Base-by-base conservation (phyloP, 2,113 vertebrate genomes). In the Thymallus thymallus region DNA sequence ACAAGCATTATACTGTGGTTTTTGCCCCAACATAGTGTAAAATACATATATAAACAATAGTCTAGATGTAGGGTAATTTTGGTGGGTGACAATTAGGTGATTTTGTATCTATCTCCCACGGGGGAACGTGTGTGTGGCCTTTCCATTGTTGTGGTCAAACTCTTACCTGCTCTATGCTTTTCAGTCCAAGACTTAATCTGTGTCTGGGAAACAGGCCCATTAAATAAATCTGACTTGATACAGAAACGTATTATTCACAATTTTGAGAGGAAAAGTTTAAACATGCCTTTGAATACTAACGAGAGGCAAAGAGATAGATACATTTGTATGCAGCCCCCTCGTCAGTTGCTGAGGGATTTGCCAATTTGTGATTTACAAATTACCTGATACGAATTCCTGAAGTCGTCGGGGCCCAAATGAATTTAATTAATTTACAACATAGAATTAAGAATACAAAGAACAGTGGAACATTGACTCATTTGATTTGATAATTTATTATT, bases 321-420 rank as follows among this genome's bases (percentile, higher is more conserved):
- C 0, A 90, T 90, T 85, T 87, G 80, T 87, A 87, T 92, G 79
- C 83, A 76, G 61, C 69, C 3, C 23, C 73, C 79, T 1, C 30
- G 65, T 46, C 30, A 13, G 70, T 23, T 48, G 78, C 73, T 65
- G 26, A 62, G 80, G 82, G 78, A 88, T n/a, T 85, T 74, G 84
- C 71, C 66, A 83, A 85, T 87, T 88, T 90, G 87, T 78, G 87
- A 89, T n/a, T 90, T 87, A 87, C 82, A 83, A 90, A 91, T 89
- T 82, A 82, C 74, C 85, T 80, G 80, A 86, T 86, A 88, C 83
- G 77, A 84, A 71, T 84, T 86, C 64, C 46, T 56, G 41, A 78
- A 86, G 78, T 82, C 82, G 87, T 76, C 67, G 0, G 75, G 73
- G 83, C 73, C 71, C 74, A 65, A 58, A 69, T 73, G 77, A 74